phyloP scores from a whole-genome alignment of 2,888 invertebrate species.

The Bimastos eiseni region DNA sequence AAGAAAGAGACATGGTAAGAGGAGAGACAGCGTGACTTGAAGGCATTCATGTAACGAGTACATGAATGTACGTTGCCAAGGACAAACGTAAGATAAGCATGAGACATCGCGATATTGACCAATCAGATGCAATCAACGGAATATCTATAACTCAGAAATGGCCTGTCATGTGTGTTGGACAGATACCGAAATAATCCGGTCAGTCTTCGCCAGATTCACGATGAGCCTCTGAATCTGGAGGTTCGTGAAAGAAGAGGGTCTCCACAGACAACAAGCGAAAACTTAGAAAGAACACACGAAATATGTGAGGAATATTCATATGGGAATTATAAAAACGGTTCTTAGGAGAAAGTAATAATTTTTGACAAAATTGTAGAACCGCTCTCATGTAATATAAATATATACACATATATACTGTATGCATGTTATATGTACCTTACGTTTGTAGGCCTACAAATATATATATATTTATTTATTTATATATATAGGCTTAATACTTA shows the following conservation, averaged over 20 bases:
- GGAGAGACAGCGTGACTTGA: background rate
- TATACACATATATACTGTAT: no score
- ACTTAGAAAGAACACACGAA: no score
- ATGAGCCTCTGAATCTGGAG: background rate
- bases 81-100: background rate
- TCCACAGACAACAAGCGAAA: background rate
- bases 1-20: background rate
- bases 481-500: no score
- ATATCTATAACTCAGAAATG: background rate
- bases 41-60: background rate
- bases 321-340: no score
- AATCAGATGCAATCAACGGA: background rate
- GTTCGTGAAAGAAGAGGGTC: background rate
- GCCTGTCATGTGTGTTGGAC: background rate
- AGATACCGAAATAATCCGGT: background rate
- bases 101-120: background rate
- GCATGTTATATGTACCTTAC: no score
- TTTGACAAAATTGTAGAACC: no score
- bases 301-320: no score
- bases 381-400: no score
- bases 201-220: background rate
- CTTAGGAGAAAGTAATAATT: no score
- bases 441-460: no score
- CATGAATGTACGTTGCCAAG: background rate
- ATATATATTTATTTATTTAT: no score